Percentiles rank a stretch among this genome's conserved stretches.
These are phyloP conservation scores for Chamaetylas fuelleborni DNA, from an alignment of 2,113 vertebrate species.

Conservation along the genomic window DNA sequence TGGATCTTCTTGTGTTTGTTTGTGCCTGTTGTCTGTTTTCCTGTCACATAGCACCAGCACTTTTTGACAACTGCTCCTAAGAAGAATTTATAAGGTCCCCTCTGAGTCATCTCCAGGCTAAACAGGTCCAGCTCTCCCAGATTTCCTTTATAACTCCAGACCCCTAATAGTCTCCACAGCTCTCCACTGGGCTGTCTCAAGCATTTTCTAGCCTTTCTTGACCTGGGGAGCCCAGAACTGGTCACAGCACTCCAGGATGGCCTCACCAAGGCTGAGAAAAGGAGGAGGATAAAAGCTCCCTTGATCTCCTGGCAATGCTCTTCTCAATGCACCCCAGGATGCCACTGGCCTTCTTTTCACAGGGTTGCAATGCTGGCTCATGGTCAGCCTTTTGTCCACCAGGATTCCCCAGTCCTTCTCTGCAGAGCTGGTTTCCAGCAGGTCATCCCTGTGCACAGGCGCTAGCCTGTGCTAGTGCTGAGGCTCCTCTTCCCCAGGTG, in stretches of 20 bases:
- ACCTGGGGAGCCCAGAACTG: not conserved
- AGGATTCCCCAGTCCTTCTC: not conserved
- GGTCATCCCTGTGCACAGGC: too few species aligned
- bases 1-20: not conserved
- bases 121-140: not conserved
- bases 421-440: not conserved
- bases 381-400: not conserved
- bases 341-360: not conserved
- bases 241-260: not conserved
- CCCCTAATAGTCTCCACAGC: not conserved
- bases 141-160: not conserved
- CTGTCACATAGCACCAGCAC: not conserved
- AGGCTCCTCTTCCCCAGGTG: not conserved
- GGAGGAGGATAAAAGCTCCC: not conserved
- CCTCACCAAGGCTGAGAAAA: not conserved
- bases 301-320: not conserved
- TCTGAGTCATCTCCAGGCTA: not conserved
- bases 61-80: not conserved
- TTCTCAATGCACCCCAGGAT: not conserved
- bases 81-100: not conserved
- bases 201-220: not conserved
- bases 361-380: too few species aligned
- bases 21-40: not conserved
- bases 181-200: not conserved
- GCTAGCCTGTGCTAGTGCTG: not conserved